Evolutionary conservation across 2,113 vertebrate species (phyloP).

Genomic region (Phylloscopus trochiloides): DNA sequence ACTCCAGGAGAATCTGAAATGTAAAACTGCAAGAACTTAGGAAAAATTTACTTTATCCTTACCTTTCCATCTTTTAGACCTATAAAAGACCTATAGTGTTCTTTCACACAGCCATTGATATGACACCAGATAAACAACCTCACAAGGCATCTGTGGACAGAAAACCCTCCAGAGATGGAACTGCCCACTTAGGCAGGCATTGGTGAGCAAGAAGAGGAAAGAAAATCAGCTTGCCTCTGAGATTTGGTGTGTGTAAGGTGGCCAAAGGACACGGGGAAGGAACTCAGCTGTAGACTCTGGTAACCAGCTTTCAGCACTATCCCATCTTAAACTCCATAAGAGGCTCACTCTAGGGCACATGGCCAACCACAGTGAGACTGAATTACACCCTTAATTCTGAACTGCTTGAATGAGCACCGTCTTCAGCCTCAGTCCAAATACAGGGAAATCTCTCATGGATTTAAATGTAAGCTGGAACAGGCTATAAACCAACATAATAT

Average conservation of each 20-base stretch:
- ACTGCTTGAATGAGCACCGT: neutral
- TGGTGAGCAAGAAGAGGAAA: neutral
- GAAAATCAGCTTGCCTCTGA: neutral
- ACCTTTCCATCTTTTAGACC: neutral
- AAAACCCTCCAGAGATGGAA: neutral
- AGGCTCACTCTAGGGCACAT: neutral
- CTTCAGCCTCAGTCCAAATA: neutral
- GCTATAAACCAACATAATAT: neutral
- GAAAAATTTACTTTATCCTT: neutral
- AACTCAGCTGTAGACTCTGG: neutral
- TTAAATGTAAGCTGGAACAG: neutral
- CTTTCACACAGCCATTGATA: neutral
- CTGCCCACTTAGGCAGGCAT: neutral
- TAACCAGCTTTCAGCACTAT: neutral
- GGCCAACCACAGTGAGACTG: neutral
- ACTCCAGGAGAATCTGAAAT: neutral
- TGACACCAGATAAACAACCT: neutral
- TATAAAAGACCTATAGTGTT: neutral
- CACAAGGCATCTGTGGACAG: neutral
- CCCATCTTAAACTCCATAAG: neutral
- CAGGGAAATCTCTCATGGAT: neutral
- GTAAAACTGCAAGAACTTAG: neutral
- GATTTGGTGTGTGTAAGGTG: neutral
- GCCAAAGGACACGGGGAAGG: neutral
- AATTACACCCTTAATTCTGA: neutral